Evolutionary conservation across 2,113 vertebrate species (phyloP).

Genomic region (Chaetops frenatus): DNA sequence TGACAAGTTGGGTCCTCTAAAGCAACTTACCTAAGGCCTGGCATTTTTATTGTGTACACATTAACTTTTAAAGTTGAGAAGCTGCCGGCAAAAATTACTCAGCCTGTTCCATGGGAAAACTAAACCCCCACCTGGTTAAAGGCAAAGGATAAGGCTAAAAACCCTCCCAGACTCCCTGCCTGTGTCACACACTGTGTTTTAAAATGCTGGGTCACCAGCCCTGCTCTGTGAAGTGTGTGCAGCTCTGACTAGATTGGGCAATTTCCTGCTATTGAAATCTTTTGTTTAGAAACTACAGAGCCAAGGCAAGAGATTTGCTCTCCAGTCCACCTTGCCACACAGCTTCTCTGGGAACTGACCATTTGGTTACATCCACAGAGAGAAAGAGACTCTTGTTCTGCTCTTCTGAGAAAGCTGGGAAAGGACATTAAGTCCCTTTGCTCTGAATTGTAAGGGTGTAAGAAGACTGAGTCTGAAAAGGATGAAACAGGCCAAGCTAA

Average conservation of each 20-base stretch:
- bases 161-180: background rate
- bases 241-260: background rate
- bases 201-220: constrained; percentile 3
- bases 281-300: constrained; percentile 31
- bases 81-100: background rate
- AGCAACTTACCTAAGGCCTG: background rate
- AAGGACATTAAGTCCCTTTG: background rate
- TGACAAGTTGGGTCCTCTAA: background rate
- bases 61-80: background rate
- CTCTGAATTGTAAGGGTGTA: background rate
- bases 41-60: background rate
- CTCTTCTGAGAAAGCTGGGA: background rate
- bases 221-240: background rate
- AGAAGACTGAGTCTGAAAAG: background rate
- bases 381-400: background rate
- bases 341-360: background rate
- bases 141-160: background rate
- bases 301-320: background rate
- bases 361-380: background rate
- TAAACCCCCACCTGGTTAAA: background rate
- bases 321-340: background rate
- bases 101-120: background rate
- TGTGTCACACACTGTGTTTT: background rate
- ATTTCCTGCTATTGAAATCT: constrained; percentile 58
- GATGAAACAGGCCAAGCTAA: background rate